Evolutionary conservation across 2,113 vertebrate species (phyloP).

Genomic region (Dasyprocta punctata): DNA sequence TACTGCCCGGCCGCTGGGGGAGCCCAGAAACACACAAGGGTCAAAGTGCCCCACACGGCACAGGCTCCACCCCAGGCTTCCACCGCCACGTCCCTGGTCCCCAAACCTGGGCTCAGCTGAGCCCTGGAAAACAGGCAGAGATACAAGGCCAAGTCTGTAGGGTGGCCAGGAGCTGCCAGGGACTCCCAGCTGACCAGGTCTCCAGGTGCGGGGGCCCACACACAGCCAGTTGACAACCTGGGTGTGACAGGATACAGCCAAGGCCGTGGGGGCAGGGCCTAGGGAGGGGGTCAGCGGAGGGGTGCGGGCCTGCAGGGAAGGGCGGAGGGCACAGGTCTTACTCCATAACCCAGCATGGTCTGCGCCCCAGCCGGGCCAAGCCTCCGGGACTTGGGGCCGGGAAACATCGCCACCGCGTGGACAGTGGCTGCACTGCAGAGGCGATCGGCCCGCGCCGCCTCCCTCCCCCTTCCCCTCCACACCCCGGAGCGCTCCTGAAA

Average conservation of each 20-base stretch:
- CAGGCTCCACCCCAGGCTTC: neutral
- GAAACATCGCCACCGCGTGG: neutral
- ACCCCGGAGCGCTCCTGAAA: neutral
- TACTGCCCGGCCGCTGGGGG: fast-evolving
- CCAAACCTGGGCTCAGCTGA: neutral
- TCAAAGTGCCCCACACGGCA: neutral
- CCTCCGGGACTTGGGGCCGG: neutral
- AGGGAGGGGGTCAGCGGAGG: neutral
- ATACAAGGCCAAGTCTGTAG: neutral
- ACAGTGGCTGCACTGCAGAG: neutral
- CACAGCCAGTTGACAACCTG: neutral
- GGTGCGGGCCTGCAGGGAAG: neutral
- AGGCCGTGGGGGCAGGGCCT: neutral
- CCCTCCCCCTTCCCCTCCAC: too few relatives aligned
- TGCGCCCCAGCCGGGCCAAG: neutral
- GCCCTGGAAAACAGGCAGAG: neutral
- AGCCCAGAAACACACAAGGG: neutral
- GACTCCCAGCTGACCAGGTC: neutral
- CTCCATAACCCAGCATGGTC: neutral
- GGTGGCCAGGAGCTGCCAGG: neutral
- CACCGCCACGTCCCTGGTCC: neutral
- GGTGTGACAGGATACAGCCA: neutral
- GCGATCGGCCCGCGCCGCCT: fast-evolving
- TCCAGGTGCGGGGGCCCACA: neutral
- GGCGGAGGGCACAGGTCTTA: neutral